Base-by-base conservation (phyloP, 2,797 vertebrate species). In the Octomys mimax region DNA sequence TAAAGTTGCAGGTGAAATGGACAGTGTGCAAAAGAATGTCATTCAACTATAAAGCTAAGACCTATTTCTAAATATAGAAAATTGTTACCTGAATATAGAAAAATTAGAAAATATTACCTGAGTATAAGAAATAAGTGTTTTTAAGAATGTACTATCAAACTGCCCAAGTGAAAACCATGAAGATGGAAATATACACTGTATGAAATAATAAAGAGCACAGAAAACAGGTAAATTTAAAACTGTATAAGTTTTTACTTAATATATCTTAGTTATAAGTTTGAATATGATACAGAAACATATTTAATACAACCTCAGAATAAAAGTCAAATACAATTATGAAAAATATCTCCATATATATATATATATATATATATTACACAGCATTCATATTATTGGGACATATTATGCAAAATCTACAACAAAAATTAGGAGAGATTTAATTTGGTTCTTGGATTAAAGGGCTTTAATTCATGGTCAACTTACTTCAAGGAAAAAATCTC, bases 311-410 rank as follows among this genome's bases (percentile, higher is more conserved):
- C 10, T 92, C 70, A 33, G 89, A 14, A 89, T 85, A 75, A 39
- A 39, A 39, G 84, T 42, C 31, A 93, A 77, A 93, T 88, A 89
- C 57, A 89, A 8, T 81, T 59, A 68, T 85, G 61, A 71, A 95
- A 95, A 42, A 21, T 86, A n/a, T 83, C 79, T 54, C n/a, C 18
- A 24, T 68, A 54, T 2, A 59, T 75, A 83, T 31, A 70, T 39
- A 39, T 39, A 39, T 39, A 39, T 39, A 39, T 39, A 39, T 36
- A 36, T 18, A 70, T 18, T 71, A 71, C 8, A n/a, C 3, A 22
- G 19, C 19, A 36, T 71, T 39, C 16, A n/a, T n/a, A 71, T 21
- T 21, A 22, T 39, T 39, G n/a, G 6, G n/a, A 71, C 68, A 71
- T 71, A 36, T 8, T 36, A 71, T 8, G 6, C n/a, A 71, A 71